A percentile compares a stretch with the other conserved stretches of the same genome.
Conservation (phyloP, 2,888 invertebrate genomes). For the Pharmacophagus antenor region DNA sequence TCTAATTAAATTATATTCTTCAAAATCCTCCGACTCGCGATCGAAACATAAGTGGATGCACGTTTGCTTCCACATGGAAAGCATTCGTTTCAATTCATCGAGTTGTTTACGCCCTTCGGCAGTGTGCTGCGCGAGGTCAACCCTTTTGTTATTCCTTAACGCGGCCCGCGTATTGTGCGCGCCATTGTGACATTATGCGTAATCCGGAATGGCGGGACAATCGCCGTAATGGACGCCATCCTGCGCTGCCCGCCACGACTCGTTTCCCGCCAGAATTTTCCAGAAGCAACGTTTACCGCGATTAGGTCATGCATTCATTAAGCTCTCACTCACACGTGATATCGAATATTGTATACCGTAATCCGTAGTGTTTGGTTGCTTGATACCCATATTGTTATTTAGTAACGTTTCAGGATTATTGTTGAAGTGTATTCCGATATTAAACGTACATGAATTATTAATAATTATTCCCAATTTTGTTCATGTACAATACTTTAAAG, state of each 20-base stretch:
- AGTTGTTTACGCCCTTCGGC: conserved; percentile 13
- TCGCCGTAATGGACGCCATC: conserved; percentile 65
- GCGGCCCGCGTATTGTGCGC: conserved; percentile 21
- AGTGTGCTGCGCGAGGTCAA: conserved; percentile 17
- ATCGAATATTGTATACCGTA: conserved; percentile 23
- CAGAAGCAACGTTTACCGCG: conserved; percentile 50
- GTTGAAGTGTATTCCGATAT: neutral
- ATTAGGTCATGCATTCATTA: conserved; percentile 37
- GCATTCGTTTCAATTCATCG: neutral
- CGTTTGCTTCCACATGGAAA: neutral
- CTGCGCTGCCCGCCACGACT: conserved; percentile 51
- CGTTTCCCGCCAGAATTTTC: conserved; percentile 72
- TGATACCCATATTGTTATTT: conserved; percentile 9
- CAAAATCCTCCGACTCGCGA: too few species aligned
- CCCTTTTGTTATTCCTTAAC: conserved; percentile 20
- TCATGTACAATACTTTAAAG: too few species aligned
- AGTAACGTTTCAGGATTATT: conserved; percentile 2
- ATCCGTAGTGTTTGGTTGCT: neutral
- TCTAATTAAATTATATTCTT: too few species aligned
- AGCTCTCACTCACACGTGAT: conserved; percentile 24
- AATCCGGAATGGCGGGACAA: conserved; percentile 49
- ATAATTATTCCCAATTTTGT: neutral
- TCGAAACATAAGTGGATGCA: too few species aligned
- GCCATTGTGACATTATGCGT: conserved; percentile 46
- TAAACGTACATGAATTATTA: neutral